Conservation (phyloP, 2,888 invertebrate species). For the Tortrix viridana region DNA sequence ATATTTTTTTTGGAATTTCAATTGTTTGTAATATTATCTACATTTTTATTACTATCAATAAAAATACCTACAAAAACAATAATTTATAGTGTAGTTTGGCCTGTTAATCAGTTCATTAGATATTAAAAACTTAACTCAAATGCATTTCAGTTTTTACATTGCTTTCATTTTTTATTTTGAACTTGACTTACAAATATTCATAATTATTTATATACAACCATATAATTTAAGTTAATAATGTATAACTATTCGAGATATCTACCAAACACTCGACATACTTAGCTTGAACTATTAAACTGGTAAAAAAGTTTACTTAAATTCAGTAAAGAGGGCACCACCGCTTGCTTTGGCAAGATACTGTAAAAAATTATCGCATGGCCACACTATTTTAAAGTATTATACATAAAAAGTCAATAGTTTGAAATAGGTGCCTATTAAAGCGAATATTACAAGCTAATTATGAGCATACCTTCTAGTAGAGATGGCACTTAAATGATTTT, state of each 20-base stretch:
- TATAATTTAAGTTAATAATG: not conserved
- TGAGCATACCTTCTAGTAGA: too few relatives aligned
- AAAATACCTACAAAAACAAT: too few relatives aligned
- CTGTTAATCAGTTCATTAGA: conserved; percentile 48
- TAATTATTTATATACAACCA: conserved; percentile 4
- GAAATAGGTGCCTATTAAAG: too few relatives aligned
- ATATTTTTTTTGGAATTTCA: too few relatives aligned
- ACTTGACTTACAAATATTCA: not conserved
- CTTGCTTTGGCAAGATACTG: not conserved
- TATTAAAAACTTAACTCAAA: conserved; percentile 9
- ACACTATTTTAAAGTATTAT: not conserved
- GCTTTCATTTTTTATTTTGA: not conserved
- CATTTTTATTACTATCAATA: too few relatives aligned
- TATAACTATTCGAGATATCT: conserved; percentile 15
- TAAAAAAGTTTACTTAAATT: not conserved
- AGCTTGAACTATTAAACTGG: not conserved
- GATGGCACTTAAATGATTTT: too few relatives aligned
- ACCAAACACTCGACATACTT: conserved; percentile 15
- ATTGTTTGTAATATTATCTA: too few relatives aligned
- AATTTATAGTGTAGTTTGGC: conserved; percentile 50
- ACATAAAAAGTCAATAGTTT: not conserved
- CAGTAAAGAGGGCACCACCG: not conserved
- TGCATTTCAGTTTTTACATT: not conserved
- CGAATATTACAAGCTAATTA: too few relatives aligned
- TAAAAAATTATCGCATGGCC: not conserved